Conservation (phyloP, 2,888 invertebrate genomes). For the Halocaridina rubra region DNA sequence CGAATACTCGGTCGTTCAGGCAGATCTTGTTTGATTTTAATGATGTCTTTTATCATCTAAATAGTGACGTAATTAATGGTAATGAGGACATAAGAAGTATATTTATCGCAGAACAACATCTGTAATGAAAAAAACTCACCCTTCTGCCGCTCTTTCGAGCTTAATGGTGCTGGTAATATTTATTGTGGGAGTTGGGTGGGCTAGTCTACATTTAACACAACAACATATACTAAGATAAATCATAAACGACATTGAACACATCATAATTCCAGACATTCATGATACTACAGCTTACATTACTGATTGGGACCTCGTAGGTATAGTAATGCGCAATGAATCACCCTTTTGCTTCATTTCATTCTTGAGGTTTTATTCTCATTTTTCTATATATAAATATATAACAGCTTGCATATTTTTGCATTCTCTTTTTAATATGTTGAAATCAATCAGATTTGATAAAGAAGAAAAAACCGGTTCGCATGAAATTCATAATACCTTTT, state of each 20-base stretch:
- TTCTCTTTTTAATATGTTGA: neutral
- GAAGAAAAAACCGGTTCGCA: neutral
- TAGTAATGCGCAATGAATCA: neutral
- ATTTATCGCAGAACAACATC: neutral
- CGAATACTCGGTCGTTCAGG: too few species aligned
- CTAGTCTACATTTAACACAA: neutral
- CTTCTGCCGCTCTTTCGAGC: neutral
- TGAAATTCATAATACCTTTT: too few species aligned
- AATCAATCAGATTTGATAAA: neutral
- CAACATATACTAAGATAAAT: neutral
- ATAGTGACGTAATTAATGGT: too few species aligned
- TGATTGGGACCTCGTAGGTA: slow-evolving; percentile 5
- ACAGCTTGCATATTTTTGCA: too few species aligned
- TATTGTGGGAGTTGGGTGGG: neutral
- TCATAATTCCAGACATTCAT: neutral
- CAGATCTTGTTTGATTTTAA: too few species aligned
- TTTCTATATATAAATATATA: too few species aligned
- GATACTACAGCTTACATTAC: neutral
- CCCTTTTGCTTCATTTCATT: too few species aligned
- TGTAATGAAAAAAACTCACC: neutral
- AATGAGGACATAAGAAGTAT: neutral
- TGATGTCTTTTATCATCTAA: too few species aligned
- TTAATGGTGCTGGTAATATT: neutral
- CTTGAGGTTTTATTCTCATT: too few species aligned
- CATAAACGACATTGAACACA: neutral